Evolutionary conservation across 1,140 invertebrate species (phyloP), one percentile per base, ranked within the genome.

Genomic region (Zaprionus gabonicus): DNA sequence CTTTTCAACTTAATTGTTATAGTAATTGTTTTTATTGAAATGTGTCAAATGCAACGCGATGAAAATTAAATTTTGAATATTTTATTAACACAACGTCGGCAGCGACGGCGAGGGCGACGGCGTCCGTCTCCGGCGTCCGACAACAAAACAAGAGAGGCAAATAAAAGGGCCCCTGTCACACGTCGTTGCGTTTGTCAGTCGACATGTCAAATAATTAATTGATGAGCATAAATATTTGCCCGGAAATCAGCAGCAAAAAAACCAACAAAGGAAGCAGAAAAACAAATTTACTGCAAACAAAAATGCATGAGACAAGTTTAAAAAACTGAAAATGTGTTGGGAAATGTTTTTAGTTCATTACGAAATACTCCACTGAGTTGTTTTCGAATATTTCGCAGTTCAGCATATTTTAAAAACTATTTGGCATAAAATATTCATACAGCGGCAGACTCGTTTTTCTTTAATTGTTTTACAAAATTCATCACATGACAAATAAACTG

Each of bases 11-110:
- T 79, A 68, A 68, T 76, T 78, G 66, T 77, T 72, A 68, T 77
- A 34, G 53, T 76, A 80, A 78, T 80, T 78, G 78, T 80, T 71
- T 81, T 82, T 78, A 78, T 74, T 79, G 71, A 82, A 81, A 78
- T 81, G 65, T 81, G 71, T 82, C 78, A 82, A 81, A 81, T 73
- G 76, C 69, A 82, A 77, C 49, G 66, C 76, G 70, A 71, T 78
- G 79, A 82, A 82, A 78, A 82, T 78, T 78, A 71, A 74, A 81
- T 75, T 76, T 76, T 68, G 65, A 75, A 79, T 75, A 67, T 76
- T 71, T 75, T 68, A 69, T 76, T 71, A 80, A 76, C 72, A 55
- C 56, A 25, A 63, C 51, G 28, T 10, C 38, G 66, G 15, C 62
- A 31, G 25, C 17, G 51, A 25, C 31, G 25, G 60, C 57, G 51